Percentiles rank a stretch among this genome's conserved stretches.
Conservation (phyloP, 2,797 vertebrate genomes). For the Malurus leucopterus region DNA sequence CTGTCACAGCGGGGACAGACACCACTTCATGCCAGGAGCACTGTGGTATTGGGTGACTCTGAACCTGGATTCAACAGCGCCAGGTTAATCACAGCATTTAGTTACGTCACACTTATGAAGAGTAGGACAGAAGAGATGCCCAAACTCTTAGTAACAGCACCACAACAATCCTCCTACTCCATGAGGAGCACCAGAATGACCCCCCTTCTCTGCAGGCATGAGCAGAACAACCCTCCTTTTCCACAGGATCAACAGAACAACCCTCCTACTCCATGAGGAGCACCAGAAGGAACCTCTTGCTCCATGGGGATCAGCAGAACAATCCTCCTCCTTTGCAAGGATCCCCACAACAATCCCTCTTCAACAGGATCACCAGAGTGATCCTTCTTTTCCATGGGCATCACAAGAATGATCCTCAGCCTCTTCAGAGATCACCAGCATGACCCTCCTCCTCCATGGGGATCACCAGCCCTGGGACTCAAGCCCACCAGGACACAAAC, state of each 20-base stretch:
- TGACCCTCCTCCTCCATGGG: too few species aligned
- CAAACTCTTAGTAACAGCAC: rapidly evolving
- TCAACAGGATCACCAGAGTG: background rate
- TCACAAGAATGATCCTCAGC: background rate
- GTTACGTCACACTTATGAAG: rapidly evolving
- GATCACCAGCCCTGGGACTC: rapidly evolving
- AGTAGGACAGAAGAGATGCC: rapidly evolving
- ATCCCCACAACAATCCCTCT: background rate
- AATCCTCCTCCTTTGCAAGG: background rate
- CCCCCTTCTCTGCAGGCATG: background rate
- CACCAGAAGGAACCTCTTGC: background rate
- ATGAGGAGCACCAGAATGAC: background rate
- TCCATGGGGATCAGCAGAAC: background rate
- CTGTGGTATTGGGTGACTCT: rapidly evolving
- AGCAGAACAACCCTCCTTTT: background rate
- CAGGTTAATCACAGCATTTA: rapidly evolving
- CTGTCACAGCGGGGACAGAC: rapidly evolving
- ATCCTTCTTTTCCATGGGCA: background rate
- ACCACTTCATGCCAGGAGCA: rapidly evolving
- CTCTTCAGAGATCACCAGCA: background rate
- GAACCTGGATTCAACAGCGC: rapidly evolving
- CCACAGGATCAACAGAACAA: background rate
- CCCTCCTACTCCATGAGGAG: rapidly evolving
- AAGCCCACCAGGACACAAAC: rapidly evolving
- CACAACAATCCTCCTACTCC: rapidly evolving